These are phyloP conservation scores for Bradynema listronoti DNA, from an alignment of 1,140 invertebrate genomes.

Conservation along the genomic window DNA sequence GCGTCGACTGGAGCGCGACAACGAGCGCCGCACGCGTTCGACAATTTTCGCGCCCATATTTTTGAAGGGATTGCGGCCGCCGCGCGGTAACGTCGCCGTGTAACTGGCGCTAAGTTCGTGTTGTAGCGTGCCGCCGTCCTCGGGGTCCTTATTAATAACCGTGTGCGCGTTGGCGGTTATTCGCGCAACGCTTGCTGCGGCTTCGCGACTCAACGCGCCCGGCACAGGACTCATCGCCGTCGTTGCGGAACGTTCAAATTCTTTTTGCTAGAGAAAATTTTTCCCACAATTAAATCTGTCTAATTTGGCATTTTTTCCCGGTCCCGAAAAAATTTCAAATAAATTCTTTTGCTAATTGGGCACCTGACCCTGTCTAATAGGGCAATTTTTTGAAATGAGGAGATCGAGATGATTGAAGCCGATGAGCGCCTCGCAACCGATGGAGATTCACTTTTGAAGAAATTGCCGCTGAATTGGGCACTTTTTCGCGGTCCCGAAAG, in stretches of 20 bases:
- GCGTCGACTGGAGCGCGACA: slow-evolving; percentile 32
- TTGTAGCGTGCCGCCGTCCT: neutral
- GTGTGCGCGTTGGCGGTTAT: neutral
- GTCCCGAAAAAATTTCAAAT: too few species aligned
- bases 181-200: neutral
- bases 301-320: too few species aligned
- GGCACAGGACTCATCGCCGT: neutral
- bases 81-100: slow-evolving; percentile 32
- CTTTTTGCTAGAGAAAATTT: neutral
- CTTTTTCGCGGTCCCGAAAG: too few species aligned
- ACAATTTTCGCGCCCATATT: slow-evolving; percentile 54
- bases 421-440: too few species aligned
- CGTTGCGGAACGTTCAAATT: slow-evolving; percentile 1
- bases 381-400: too few species aligned
- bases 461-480: too few species aligned
- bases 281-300: too few species aligned
- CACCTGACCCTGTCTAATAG: too few species aligned
- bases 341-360: too few species aligned
- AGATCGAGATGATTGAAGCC: too few species aligned
- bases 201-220: neutral
- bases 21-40: slow-evolving; percentile 49
- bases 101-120: neutral
- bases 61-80: slow-evolving; percentile 56
- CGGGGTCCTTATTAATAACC: neutral
- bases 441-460: too few species aligned